Evolutionary conservation across 30 jellyfish, hydroid and myxozoan species (phyloP), one percentile per base, ranked within the genome.

Genomic region (Aurelia coerulea): DNA sequence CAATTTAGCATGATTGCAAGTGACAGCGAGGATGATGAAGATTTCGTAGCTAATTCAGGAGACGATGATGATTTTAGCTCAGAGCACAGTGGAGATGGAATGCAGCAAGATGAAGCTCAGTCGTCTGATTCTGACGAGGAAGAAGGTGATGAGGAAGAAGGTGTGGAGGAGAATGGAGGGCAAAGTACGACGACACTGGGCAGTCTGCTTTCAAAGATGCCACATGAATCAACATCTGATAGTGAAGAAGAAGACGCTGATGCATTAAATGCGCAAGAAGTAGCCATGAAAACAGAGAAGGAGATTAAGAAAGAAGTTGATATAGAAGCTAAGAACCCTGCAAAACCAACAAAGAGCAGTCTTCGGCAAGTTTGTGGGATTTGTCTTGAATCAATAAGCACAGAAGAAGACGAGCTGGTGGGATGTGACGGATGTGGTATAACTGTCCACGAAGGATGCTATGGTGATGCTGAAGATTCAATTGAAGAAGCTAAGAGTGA

Each of bases 1-100:
- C 90, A 95, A 65, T 95, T 95, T 74, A 74, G 92, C 32, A 70
- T 91, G n/a, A 93, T 85, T 82, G 92, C 60, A 18, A 74, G 95
- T 78, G 99, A 95, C 84, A 90, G 97, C 77, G 99, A 95, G 69
- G 98, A 94, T 37, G 99, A 95, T 80, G 99, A 95, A 69, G 99
- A 95, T 68, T 95, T 87, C 65, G 88, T 72, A 15, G 92, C 92
- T 7, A 71, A 54, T 29, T 84, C 93, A 16, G 93, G 74, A 37
- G 93, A 60, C 2, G 92, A 86, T 0, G 96, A 78, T 46, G 92
- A 81, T 32, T 81, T 69, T 54, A 85, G 80, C 58, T 41, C 85
- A 17, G 95, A 76, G 35, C 69, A 79, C 34, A 83, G 74, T 37
- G 89, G 70, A 41, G 90, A 84, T 17, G 84, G 80, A 33, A 42